Conservation (phyloP, 2,113 vertebrate species). For the Urocynchramus pylzowi region DNA sequence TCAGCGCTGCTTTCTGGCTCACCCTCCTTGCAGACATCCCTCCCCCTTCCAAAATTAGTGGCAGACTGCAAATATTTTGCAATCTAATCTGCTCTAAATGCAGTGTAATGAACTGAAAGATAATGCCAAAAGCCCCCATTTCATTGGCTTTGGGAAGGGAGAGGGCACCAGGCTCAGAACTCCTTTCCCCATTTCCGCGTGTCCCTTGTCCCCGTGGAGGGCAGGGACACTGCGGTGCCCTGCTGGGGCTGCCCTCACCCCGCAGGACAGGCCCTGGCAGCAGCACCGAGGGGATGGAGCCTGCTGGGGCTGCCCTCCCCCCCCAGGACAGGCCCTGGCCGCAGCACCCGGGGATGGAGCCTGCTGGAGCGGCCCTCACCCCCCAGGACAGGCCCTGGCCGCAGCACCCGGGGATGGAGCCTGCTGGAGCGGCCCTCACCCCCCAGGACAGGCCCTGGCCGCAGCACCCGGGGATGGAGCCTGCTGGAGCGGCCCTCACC, state of each 20-base stretch:
- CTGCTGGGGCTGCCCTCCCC: no score
- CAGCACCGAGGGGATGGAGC: no score
- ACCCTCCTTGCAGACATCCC: neutral
- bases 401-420: no score
- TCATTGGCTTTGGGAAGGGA: neutral
- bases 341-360: no score
- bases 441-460: no score
- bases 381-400: no score
- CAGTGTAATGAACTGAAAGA: neutral
- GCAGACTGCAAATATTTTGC: neutral
- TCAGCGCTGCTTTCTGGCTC: neutral
- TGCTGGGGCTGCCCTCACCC: accelerated
- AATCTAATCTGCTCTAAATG: neutral
- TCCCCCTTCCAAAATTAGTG: neutral
- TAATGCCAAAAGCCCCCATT: neutral
- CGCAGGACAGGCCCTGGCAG: accelerated
- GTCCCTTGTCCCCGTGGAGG: neutral
- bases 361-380: accelerated
- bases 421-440: accelerated
- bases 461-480: no score
- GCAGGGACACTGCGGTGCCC: no score
- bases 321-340: no score
- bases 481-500: accelerated
- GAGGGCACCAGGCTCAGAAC: neutral
- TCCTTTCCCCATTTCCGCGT: accelerated